Evolutionary conservation across 2,888 invertebrate species (phyloP).

Genomic region (Limnephilus rhombicus): DNA sequence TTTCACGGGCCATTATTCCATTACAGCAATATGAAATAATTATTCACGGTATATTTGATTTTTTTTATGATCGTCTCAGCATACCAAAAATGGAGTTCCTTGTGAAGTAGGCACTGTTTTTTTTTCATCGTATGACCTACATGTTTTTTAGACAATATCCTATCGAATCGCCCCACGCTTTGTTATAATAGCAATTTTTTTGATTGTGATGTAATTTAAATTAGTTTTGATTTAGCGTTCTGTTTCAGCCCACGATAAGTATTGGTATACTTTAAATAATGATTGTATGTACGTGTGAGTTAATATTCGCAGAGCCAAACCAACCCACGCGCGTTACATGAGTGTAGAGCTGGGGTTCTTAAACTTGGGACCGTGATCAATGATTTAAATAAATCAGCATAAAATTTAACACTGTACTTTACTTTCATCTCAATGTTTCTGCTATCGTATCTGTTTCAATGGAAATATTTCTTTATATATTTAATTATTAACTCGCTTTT

Average conservation of each 20-base stretch:
- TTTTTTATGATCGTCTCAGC: not conserved
- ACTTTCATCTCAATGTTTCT: no score
- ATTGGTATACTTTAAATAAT: not conserved
- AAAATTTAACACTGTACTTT: no score
- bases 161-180: conserved; percentile 16
- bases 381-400: no score
- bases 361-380: not conserved
- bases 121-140: not conserved
- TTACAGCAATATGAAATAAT: not conserved
- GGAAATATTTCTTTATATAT: no score
- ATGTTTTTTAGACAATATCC: not conserved
- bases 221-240: conserved; percentile 27
- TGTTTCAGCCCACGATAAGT: conserved; percentile 26
- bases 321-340: conserved; percentile 21
- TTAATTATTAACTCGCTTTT: no score
- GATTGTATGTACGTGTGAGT: not conserved
- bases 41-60: not conserved
- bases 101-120: not conserved
- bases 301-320: conserved; percentile 9
- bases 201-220: conserved; percentile 26
- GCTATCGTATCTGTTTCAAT: no score
- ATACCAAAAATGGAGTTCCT: conserved; percentile 12
- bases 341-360: not conserved
- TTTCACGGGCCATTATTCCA: not conserved
- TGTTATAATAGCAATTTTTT: not conserved